phyloP scores from a whole-genome alignment of 1,140 invertebrate genomes.

The Fopius arisanus region DNA sequence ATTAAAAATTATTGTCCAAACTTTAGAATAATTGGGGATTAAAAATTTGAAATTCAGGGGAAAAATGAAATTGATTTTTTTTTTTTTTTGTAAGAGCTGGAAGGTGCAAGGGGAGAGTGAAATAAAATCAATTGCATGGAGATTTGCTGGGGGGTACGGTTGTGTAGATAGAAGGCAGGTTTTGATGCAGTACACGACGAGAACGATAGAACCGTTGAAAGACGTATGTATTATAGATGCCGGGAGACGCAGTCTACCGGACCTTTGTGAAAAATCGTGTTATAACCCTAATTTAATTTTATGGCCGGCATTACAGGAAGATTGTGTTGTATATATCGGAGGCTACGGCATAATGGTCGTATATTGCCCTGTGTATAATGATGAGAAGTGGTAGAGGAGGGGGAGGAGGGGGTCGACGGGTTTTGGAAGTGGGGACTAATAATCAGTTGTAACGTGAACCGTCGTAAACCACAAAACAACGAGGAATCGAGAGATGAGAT shows the following conservation, averaged over 20 bases:
- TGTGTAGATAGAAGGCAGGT: not conserved
- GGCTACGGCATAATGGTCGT: slow-evolving; percentile 56
- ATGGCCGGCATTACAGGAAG: slow-evolving; percentile 61
- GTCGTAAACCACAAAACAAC: slow-evolving; percentile 64
- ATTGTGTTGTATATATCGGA: slow-evolving; percentile 53
- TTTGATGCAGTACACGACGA: not conserved
- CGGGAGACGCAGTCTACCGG: slow-evolving; percentile 19
- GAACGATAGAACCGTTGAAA: no score
- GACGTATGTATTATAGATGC: not conserved
- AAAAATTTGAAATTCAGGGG: no score
- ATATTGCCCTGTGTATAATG: slow-evolving; percentile 60
- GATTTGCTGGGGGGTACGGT: no score
- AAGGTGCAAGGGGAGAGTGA: no score
- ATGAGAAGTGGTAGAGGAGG: slow-evolving; percentile 31
- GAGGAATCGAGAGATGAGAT: slow-evolving; percentile 47
- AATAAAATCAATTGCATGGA: not conserved
- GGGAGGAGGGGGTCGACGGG: slow-evolving; percentile 23
- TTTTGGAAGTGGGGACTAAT: slow-evolving; percentile 50
- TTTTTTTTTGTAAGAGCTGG: no score
- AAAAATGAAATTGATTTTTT: no score
- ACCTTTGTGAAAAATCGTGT: slow-evolving; percentile 65
- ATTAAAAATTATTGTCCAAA: no score
- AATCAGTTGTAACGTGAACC: slow-evolving; percentile 65
- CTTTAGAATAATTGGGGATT: no score
- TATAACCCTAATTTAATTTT: slow-evolving; percentile 68